Base-by-base conservation (phyloP, 1,140 invertebrate genomes). In the Maconellicoccus hirsutus region DNA sequence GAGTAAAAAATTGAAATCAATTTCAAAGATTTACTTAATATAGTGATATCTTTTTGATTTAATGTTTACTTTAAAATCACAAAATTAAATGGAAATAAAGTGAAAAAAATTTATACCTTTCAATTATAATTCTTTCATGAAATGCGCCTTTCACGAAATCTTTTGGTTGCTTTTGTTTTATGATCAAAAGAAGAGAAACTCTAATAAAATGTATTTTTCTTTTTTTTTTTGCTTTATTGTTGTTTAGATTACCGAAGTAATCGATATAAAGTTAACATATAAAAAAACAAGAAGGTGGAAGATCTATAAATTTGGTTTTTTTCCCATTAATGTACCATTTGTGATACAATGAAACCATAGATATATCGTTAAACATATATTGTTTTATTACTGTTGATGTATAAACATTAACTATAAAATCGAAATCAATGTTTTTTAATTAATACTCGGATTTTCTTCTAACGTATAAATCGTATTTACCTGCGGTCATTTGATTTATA, bases 341-440 rank as follows among this genome's bases (percentile, higher is more conserved):
- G 42, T 52, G 42, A 52, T 66, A 66, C 61, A 66, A 66, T 66
- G 61, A 66, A 66, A 66, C 19, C 21, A 25, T 66, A 66, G 61
- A 10, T 26, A 66, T 6, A 66, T 66, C 61, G 61, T 66, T 66
- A 66, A 66, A 66, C 10, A 66, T 59, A 66, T 66, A 66, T 66
- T 66, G 61, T 66, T 66, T 66, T 66, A 66, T 66, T 66, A 66
- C 61, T 66, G 22, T 66, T 66, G 61, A 66, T 66, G 16, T 66
- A 66, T 66, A 66, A 66, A 66, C 61, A 66, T 26, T 25, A 19
- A 14, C 21, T 16, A 66, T 66, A 66, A 66, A 66, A 66, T 66
- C 10, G 21, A 66, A 66, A 66, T 66, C 61, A 25, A 66, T 26
- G 25, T 66, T 66, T 66, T 66, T 66, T 66, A 66, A 66, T 66